These are phyloP conservation scores for Syngnathus rostellatus DNA, from an alignment of 2,797 vertebrate species.

Conservation along the genomic window DNA sequence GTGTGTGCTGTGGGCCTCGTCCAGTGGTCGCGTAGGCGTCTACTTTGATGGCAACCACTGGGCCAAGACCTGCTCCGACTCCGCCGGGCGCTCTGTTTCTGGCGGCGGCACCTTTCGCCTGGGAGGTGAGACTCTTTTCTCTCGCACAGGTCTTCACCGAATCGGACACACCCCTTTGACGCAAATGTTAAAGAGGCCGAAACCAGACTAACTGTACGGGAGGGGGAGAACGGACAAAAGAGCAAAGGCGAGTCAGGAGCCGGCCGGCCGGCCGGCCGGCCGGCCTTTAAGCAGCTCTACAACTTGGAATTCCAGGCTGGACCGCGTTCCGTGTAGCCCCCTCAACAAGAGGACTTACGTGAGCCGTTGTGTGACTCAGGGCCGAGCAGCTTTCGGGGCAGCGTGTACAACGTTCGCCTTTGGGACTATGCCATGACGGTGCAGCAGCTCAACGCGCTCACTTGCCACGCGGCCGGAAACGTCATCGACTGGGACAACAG, in stretches of 20 bases:
- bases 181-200: too few species aligned
- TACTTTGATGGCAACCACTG: slow-evolving; percentile 60
- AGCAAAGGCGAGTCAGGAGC: too few species aligned
- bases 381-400: slow-evolving; percentile 68
- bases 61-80: slow-evolving; percentile 51
- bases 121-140: slow-evolving; percentile 55
- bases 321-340: too few species aligned
- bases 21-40: slow-evolving; percentile 54
- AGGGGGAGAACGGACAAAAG: too few species aligned
- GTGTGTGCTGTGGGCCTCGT: slow-evolving; percentile 75
- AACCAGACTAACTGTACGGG: too few species aligned
- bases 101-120: slow-evolving; percentile 70
- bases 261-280: too few species aligned
- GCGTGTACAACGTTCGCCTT: slow-evolving; percentile 89
- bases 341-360: background rate
- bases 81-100: slow-evolving; percentile 51
- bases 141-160: too few species aligned
- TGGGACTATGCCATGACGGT: slow-evolving; percentile 79
- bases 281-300: too few species aligned
- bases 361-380: slow-evolving; percentile 19
- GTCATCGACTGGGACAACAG: slow-evolving; percentile 89
- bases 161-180: too few species aligned
- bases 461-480: slow-evolving; percentile 77
- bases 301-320: too few species aligned
- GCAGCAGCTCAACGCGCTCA: slow-evolving; percentile 67